phyloP scores from a whole-genome alignment of 2,113 vertebrate species.

The Ophiodon elongatus region DNA sequence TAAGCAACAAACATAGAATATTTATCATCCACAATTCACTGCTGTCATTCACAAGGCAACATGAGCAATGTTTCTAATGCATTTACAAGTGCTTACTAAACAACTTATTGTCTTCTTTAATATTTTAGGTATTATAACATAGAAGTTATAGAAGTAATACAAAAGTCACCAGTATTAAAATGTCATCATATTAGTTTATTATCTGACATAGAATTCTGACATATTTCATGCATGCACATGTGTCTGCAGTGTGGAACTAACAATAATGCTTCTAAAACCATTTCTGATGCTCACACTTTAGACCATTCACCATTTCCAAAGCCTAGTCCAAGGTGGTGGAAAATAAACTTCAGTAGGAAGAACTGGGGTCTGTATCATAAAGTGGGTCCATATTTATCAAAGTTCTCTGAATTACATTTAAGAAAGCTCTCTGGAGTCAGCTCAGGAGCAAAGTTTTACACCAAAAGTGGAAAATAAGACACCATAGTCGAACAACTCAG shows the following conservation, averaged over 20 bases:
- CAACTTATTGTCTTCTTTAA: not conserved
- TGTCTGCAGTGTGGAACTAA: constrained; percentile 6
- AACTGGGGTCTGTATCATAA: not conserved
- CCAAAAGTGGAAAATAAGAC: not conserved
- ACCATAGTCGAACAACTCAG: not conserved
- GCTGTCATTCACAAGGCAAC: constrained; percentile 34
- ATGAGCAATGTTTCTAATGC: constrained; percentile 3
- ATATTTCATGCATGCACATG: not conserved
- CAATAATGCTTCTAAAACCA: not conserved
- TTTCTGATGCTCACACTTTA: not conserved
- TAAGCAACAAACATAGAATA: constrained; percentile 34
- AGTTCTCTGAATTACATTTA: not conserved
- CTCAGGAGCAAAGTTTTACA: not conserved
- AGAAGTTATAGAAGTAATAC: not conserved
- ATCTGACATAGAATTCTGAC: not conserved
- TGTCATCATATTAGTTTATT: constrained; percentile 12
- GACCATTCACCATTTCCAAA: not conserved
- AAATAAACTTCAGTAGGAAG: not conserved
- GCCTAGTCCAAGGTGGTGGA: not conserved
- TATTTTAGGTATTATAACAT: not conserved
- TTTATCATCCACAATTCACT: constrained; percentile 16
- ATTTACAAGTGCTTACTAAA: not conserved
- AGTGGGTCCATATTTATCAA: not conserved
- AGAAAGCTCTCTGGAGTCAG: not conserved
- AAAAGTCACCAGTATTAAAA: not conserved